phyloP scores from a whole-genome alignment of 2,888 invertebrate genomes.

The Nomada fabriciana region DNA sequence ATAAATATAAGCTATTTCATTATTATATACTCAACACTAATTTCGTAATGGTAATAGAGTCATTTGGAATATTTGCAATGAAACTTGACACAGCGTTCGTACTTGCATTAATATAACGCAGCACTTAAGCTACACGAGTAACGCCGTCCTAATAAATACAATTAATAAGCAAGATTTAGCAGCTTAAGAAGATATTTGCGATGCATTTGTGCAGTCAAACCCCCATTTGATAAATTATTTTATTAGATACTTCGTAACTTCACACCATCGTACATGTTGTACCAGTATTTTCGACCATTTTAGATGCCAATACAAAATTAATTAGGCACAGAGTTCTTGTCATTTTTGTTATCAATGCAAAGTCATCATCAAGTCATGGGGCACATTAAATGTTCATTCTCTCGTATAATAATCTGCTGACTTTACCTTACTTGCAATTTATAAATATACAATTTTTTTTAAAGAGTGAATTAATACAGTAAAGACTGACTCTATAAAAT shows the following conservation, averaged over 20 bases:
- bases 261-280: conserved; percentile 53
- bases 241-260: conserved; percentile 63
- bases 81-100: conserved; percentile 78
- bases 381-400: conserved; percentile 39
- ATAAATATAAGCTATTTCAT: conserved; percentile 36
- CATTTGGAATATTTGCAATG: conserved; percentile 48
- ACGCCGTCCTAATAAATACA: conserved; percentile 81
- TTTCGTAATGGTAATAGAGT: conserved; percentile 12
- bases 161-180: conserved; percentile 78
- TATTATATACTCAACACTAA: conserved; percentile 21
- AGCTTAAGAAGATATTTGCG: conserved; percentile 78
- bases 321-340: conserved; percentile 70
- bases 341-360: conserved; percentile 48
- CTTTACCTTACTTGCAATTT: not conserved
- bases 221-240: conserved; percentile 56
- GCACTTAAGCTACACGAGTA: conserved; percentile 76
- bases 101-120: conserved; percentile 78
- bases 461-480: conserved; percentile 1
- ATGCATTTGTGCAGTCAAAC: conserved; percentile 74
- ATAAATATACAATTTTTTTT: not conserved
- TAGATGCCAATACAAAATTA: conserved; percentile 69
- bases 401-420: not conserved
- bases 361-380: conserved; percentile 74
- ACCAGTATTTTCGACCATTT: conserved; percentile 62
- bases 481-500: conserved; percentile 1